phyloP scores from a whole-genome alignment of 2,797 vertebrate genomes.

The Pagetopsis macropterus region DNA sequence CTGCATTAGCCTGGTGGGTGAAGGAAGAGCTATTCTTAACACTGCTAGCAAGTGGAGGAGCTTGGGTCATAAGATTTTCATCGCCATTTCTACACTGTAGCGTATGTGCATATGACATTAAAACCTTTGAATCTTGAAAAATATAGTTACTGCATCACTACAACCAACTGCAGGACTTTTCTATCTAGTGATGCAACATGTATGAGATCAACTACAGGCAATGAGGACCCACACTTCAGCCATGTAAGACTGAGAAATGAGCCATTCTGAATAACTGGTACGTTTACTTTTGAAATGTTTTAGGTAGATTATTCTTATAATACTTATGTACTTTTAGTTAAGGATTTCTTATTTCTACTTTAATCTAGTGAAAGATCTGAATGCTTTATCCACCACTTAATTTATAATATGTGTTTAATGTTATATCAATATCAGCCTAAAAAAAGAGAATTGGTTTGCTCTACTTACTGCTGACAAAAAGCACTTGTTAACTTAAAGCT shows the following conservation, averaged over 20 bases:
- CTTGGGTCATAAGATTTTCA: no score
- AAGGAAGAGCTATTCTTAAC: conserved; percentile 7
- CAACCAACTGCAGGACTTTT: background rate
- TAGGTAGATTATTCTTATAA: background rate
- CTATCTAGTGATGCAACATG: background rate
- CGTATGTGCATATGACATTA: no score
- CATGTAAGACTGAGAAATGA: background rate
- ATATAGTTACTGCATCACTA: background rate
- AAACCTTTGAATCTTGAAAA: no score
- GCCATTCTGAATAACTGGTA: background rate
- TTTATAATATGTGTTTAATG: no score
- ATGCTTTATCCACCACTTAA: background rate
- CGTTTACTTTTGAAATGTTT: background rate
- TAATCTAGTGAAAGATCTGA: background rate
- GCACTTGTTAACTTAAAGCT: background rate
- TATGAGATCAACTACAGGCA: no score
- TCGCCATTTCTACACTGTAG: no score
- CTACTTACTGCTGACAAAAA: no score
- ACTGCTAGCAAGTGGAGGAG: background rate
- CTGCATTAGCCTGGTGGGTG: conserved; percentile 81
- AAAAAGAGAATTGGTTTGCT: no score
- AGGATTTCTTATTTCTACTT: background rate
- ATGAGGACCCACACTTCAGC: no score
- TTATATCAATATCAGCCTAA: no score
- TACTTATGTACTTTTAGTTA: background rate